These are phyloP conservation scores for Manacus vitellinus DNA, from an alignment of 2,113 vertebrate genomes.

Conservation along the genomic window DNA sequence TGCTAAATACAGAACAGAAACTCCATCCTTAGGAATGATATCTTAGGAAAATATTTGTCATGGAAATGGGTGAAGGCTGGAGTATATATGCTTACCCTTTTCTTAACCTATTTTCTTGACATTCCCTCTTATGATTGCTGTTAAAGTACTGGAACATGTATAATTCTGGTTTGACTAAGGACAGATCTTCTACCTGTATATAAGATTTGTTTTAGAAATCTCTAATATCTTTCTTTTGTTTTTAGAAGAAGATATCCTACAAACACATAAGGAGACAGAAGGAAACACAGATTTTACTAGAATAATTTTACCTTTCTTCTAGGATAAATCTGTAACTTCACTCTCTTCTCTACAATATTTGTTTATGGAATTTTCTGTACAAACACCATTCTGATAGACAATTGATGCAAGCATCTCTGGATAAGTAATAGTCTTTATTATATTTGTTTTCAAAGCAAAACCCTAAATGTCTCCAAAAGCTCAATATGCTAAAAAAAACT, in stretches of 20 bases:
- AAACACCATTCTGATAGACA: neutral
- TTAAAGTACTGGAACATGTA: neutral
- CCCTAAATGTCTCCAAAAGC: neutral
- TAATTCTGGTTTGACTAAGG: neutral
- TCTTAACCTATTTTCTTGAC: neutral
- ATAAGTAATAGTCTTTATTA: neutral
- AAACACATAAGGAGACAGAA: neutral
- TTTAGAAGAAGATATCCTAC: neutral
- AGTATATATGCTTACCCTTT: neutral
- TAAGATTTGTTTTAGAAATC: neutral
- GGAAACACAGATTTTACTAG: neutral
- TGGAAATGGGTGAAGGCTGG: neutral
- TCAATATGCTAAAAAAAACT: neutral
- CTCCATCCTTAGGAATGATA: neutral
- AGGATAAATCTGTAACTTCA: neutral
- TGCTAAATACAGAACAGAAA: neutral
- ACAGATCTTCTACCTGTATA: neutral
- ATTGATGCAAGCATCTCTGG: neutral
- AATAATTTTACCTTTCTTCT: neutral
- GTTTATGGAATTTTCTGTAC: neutral
- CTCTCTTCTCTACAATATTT: neutral
- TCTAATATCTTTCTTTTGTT: neutral
- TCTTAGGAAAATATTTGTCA: neutral
- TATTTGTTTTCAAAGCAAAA: neutral
- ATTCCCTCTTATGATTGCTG: neutral